Conservation (phyloP, 2,888 invertebrate genomes). For the Polydesmus complanatus region DNA sequence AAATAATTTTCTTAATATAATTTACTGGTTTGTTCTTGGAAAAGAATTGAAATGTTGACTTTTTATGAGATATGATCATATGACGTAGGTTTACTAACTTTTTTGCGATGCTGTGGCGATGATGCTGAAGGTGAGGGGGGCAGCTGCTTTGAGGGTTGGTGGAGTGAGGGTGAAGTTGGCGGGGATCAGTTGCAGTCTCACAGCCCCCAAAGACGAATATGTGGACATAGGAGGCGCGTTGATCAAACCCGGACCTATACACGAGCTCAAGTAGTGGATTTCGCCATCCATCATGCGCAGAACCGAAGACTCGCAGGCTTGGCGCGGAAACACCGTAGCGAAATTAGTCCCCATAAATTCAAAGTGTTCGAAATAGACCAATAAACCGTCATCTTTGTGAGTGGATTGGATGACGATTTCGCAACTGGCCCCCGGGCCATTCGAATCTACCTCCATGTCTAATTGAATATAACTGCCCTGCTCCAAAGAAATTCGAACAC, state of each 20-base stretch:
- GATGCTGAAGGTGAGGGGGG: conserved; percentile 7
- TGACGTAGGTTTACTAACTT: neutral
- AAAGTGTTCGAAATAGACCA: conserved; percentile 7
- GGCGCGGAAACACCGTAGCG: conserved; percentile 5
- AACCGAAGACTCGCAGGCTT: conserved; percentile 4
- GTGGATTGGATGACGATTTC: conserved; percentile 12
- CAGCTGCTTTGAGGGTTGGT: neutral
- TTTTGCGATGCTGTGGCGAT: conserved; percentile 13
- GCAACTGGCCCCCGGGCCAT: conserved; percentile 4
- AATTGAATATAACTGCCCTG: conserved; percentile 10
- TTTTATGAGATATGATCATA: neutral
- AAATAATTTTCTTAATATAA: neutral
- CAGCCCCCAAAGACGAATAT: conserved; percentile 10
- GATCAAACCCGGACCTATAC: neutral
- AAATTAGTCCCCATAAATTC: conserved; percentile 10
- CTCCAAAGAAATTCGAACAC: conserved; percentile 1
- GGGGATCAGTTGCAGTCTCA: conserved; percentile 7
- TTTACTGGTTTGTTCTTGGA: too few species aligned
- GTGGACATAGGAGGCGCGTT: conserved; percentile 6
- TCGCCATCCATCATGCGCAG: conserved; percentile 9
- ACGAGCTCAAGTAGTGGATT: conserved; percentile 8
- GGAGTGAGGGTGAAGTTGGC: neutral
- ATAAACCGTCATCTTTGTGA: conserved; percentile 10
- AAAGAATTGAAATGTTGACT: too few species aligned
- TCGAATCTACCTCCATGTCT: conserved; percentile 1